These are phyloP conservation scores for Ailurus styani DNA, from an alignment of 2,113 vertebrate genomes.

Conservation along the genomic window DNA sequence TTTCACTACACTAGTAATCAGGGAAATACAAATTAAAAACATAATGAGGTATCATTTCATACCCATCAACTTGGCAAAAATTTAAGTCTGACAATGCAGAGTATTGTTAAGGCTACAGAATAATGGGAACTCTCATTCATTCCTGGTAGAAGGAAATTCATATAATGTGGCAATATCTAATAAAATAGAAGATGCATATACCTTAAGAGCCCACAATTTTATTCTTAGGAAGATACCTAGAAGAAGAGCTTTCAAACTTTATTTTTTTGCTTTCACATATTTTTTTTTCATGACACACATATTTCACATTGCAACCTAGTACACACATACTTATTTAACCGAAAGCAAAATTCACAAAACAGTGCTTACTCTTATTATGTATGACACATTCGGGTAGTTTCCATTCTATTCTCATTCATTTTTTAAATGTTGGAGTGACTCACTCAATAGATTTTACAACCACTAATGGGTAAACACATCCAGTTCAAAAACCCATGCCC, in stretches of 20 bases:
- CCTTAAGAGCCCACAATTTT: neutral
- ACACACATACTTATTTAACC: slow-evolving; percentile 8
- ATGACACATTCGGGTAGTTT: slow-evolving; percentile 44
- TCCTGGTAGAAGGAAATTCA: slow-evolving; percentile 1
- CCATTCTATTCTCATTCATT: slow-evolving; percentile 42
- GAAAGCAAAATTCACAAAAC: slow-evolving; percentile 40
- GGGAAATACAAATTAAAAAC: slow-evolving; percentile 17
- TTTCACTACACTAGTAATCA: neutral
- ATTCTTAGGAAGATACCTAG: neutral
- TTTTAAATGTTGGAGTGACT: slow-evolving; percentile 38
- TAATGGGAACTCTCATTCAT: neutral
- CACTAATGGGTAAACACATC: slow-evolving; percentile 27
- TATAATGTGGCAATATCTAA: neutral
- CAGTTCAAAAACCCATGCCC: neutral
- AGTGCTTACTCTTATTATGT: slow-evolving; percentile 16
- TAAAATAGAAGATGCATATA: neutral
- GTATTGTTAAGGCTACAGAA: neutral
- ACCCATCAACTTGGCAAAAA: neutral
- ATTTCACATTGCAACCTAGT: neutral
- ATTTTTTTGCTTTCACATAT: neutral
- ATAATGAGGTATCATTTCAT: neutral
- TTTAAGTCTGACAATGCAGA: neutral
- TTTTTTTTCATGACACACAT: neutral
- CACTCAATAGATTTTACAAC: slow-evolving; percentile 52
- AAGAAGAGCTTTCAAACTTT: neutral